Conservation (phyloP, 1,140 invertebrate species). For the Dryas iulia region DNA sequence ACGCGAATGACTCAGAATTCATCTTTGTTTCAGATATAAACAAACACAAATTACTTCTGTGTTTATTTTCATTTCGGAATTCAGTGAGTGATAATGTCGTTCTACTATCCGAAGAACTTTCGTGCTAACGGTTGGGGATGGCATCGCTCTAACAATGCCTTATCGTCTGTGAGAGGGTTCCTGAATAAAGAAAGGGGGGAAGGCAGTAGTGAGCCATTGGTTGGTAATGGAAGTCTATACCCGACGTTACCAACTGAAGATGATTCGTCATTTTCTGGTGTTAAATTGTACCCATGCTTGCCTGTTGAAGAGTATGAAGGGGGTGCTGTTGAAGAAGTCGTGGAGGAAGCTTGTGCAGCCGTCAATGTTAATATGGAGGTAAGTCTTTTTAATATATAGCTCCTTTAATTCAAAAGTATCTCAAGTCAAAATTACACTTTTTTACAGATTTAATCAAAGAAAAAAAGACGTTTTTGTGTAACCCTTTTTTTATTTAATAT, state of each 20-base stretch:
- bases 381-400: slow-evolving; percentile 48
- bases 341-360: slow-evolving; percentile 69
- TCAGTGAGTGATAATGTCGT: slow-evolving; percentile 39
- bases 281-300: slow-evolving; percentile 66
- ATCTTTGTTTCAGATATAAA: slow-evolving; percentile 33
- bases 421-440: too few species aligned
- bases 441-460: too few species aligned
- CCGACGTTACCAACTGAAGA: slow-evolving; percentile 61
- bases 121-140: slow-evolving; percentile 71
- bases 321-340: slow-evolving; percentile 68
- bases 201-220: slow-evolving; percentile 37
- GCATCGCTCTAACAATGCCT: slow-evolving; percentile 53
- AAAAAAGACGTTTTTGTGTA: too few species aligned
- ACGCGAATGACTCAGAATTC: slow-evolving; percentile 7
- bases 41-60: slow-evolving; percentile 5
- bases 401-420: too few species aligned
- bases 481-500: too few species aligned
- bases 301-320: slow-evolving; percentile 70
- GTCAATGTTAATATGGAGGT: slow-evolving; percentile 70
- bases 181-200: slow-evolving; percentile 52
- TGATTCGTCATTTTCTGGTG: slow-evolving; percentile 50
- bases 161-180: slow-evolving; percentile 58
- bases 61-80: slow-evolving; percentile 33
- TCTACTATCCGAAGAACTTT: slow-evolving; percentile 72
- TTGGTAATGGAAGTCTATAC: slow-evolving; percentile 63